phyloP scores from a whole-genome alignment of 2,888 invertebrate genomes.

The Rhyacophila evoluta region DNA sequence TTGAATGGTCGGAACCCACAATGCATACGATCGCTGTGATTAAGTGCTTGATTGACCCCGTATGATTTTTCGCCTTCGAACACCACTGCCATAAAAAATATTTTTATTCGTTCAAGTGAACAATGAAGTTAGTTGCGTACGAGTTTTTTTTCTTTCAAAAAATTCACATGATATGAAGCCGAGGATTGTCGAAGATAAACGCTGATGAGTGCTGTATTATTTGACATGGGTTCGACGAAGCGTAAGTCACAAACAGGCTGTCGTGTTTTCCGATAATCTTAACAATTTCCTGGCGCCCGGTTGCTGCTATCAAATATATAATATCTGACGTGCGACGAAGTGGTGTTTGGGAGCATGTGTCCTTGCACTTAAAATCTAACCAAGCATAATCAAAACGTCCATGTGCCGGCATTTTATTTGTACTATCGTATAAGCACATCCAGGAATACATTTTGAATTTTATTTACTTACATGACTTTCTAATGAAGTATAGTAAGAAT shows the following conservation, averaged over 20 bases:
- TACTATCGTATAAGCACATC: no score
- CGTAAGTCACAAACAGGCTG: not conserved
- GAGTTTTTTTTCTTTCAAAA: not conserved
- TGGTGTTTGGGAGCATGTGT: not conserved
- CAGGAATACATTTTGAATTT: no score
- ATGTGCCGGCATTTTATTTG: no score
- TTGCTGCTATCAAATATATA: not conserved
- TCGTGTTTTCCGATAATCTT: not conserved
- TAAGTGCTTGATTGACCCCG: no score
- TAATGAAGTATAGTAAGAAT: no score
- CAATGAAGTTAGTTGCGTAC: not conserved
- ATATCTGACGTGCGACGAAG: not conserved
- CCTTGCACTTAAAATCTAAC: no score
- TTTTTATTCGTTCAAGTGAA: not conserved
- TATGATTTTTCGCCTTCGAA: not conserved
- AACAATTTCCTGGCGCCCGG: not conserved
- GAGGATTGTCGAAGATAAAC: not conserved
- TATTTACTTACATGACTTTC: no score
- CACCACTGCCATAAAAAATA: not conserved
- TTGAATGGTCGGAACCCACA: no score
- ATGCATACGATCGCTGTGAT: no score
- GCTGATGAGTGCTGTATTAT: constrained; percentile 17
- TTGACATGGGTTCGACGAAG: not conserved
- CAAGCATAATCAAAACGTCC: no score
- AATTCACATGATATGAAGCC: not conserved